Conservation (phyloP, 2,888 invertebrate genomes). For the Xylophagus ater region DNA sequence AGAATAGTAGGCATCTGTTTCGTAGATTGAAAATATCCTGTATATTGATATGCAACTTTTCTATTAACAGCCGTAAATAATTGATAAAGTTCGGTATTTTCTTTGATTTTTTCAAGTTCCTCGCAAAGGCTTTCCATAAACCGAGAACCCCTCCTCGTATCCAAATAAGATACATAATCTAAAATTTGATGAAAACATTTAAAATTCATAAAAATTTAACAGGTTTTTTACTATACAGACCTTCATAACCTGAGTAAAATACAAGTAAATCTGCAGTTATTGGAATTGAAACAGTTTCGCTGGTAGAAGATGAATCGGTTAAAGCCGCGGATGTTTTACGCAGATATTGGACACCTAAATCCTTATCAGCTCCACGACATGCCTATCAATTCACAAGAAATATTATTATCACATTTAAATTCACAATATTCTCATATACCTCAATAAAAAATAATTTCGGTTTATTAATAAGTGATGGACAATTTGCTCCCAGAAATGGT, state of each 20-base stretch:
- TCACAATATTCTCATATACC: slow-evolving; percentile 31
- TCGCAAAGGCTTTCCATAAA: slow-evolving; percentile 57
- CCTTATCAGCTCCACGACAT: slow-evolving; percentile 50
- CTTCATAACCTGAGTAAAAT: slow-evolving; percentile 59
- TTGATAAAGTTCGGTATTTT: slow-evolving; percentile 47
- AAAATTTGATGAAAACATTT: too few relatives aligned
- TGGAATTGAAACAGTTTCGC: too few relatives aligned
- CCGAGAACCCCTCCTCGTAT: slow-evolving; percentile 58
- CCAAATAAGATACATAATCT: slow-evolving; percentile 57
- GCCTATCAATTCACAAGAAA: slow-evolving; percentile 41
- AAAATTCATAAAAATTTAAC: too few relatives aligned
- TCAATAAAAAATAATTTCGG: slow-evolving; percentile 63
- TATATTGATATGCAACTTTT: slow-evolving; percentile 54
- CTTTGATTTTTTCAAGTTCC: slow-evolving; percentile 39
- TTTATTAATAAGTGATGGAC: slow-evolving; percentile 51
- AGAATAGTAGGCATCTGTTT: slow-evolving; percentile 60
- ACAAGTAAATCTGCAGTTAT: slow-evolving; percentile 57
- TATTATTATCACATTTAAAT: background rate
- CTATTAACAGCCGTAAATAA: slow-evolving; percentile 51
- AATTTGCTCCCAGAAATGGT: slow-evolving; percentile 47
- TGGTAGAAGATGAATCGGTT: too few relatives aligned
- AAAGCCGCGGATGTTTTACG: too few relatives aligned
- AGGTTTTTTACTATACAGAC: too few relatives aligned
- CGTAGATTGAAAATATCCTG: slow-evolving; percentile 47
- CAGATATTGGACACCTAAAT: slow-evolving; percentile 49